Evolutionary conservation across 2,113 vertebrate species (phyloP).

Genomic region (Brevimyrus niger): DNA sequence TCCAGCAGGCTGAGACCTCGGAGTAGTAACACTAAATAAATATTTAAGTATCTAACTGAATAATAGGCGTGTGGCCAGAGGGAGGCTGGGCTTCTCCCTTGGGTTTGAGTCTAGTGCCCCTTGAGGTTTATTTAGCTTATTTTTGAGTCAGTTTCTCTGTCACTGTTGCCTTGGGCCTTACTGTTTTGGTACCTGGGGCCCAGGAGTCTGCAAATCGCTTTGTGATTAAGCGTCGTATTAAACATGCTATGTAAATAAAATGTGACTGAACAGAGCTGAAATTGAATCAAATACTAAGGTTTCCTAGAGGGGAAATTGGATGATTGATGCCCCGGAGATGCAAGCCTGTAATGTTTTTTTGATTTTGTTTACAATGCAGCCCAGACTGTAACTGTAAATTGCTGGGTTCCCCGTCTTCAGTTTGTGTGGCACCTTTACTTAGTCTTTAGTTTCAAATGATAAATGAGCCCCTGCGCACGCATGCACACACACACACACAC

Average conservation of each 20-base stretch:
- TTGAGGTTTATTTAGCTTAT: background rate
- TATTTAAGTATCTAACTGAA: background rate
- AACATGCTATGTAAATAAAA: background rate
- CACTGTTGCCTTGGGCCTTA: background rate
- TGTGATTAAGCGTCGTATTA: background rate
- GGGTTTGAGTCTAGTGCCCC: background rate
- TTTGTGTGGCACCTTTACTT: background rate
- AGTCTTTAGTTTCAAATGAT: background rate
- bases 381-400: background rate
- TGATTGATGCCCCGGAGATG: background rate
- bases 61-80: background rate
- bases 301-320: background rate
- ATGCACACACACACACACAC: too few species aligned
- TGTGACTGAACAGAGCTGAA: background rate
- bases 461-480: background rate
- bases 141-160: background rate
- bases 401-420: background rate
- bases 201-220: background rate
- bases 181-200: background rate
- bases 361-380: background rate
- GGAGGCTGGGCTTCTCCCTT: background rate
- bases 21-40: background rate
- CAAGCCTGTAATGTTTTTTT: background rate
- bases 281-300: background rate
- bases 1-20: background rate